A percentile compares a stretch with the other conserved stretches of the same genome.
Conservation (phyloP, 2,113 vertebrate genomes). For the Terrapene triunguis region DNA sequence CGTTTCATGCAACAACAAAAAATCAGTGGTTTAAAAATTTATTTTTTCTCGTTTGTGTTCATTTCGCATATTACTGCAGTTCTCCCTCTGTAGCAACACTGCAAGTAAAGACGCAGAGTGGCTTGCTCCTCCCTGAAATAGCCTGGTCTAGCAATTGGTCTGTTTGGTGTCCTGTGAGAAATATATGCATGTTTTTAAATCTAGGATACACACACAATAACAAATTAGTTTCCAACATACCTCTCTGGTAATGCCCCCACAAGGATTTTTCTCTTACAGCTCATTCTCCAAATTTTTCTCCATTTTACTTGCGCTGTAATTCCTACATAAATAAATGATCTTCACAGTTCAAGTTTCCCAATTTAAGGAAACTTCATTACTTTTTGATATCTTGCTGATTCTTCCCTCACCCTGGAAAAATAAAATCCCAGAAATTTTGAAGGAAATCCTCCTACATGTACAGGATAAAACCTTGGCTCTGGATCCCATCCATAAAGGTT, state of each 20-base stretch:
- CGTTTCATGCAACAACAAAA: background rate
- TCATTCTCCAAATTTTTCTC: background rate
- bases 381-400: background rate
- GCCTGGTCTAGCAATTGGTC: constrained; percentile 27
- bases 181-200: constrained; percentile 29
- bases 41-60: constrained; percentile 16
- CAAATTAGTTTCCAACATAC: background rate
- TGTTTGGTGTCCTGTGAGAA: constrained; percentile 63
- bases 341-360: background rate
- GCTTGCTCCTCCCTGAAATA: constrained; percentile 26
- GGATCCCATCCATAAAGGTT: background rate
- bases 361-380: background rate
- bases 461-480: background rate
- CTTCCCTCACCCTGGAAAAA: background rate
- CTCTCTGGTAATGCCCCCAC: background rate
- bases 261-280: background rate
- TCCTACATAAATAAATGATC: background rate
- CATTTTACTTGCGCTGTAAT: background rate
- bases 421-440: background rate
- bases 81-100: constrained; percentile 12
- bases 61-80: background rate
- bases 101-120: background rate
- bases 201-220: background rate
- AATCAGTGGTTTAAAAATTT: background rate
- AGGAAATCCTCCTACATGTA: background rate